Evolutionary conservation across 35 echinoderm and acorn worm species (phyloP).

Genomic region (Ptychodera flava): DNA sequence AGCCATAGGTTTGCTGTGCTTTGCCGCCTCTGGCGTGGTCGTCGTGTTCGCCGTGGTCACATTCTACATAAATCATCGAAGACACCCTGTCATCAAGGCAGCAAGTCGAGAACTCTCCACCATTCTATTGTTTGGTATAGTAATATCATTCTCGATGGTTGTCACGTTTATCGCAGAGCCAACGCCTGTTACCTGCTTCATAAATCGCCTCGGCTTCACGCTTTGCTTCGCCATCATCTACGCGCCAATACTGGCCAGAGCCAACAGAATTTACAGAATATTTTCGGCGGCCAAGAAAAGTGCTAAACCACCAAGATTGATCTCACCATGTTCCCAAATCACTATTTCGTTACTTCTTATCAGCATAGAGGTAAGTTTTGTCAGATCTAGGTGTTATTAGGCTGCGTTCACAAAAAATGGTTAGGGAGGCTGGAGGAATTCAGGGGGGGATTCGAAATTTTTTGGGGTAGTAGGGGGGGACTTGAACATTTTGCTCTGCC

Average conservation of each 20-base stretch:
- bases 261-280: slow-evolving; percentile 58
- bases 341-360: slow-evolving; percentile 16
- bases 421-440: too few species aligned
- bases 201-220: slow-evolving; percentile 49
- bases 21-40: slow-evolving; percentile 4
- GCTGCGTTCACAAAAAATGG: too few species aligned
- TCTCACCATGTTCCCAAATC: slow-evolving; percentile 47
- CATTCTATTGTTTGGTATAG: slow-evolving; percentile 61
- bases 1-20: neutral
- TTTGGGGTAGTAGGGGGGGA: too few species aligned
- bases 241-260: slow-evolving; percentile 55
- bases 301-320: slow-evolving; percentile 32
- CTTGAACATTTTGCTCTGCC: too few species aligned
- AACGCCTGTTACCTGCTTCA: slow-evolving; percentile 18
- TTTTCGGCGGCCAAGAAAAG: slow-evolving; percentile 52
- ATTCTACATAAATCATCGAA: neutral
- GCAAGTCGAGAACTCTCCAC: slow-evolving; percentile 76
- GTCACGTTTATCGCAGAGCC: slow-evolving; percentile 34
- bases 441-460: too few species aligned
- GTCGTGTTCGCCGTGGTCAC: slow-evolving; percentile 1
- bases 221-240: slow-evolving; percentile 64
- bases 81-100: slow-evolving; percentile 50
- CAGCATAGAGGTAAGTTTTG: slow-evolving; percentile 43
- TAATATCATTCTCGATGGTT: slow-evolving; percentile 42
- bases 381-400: too few species aligned